Conservation (phyloP, 2,113 vertebrate species). For the Grammomys dolichurus region DNA sequence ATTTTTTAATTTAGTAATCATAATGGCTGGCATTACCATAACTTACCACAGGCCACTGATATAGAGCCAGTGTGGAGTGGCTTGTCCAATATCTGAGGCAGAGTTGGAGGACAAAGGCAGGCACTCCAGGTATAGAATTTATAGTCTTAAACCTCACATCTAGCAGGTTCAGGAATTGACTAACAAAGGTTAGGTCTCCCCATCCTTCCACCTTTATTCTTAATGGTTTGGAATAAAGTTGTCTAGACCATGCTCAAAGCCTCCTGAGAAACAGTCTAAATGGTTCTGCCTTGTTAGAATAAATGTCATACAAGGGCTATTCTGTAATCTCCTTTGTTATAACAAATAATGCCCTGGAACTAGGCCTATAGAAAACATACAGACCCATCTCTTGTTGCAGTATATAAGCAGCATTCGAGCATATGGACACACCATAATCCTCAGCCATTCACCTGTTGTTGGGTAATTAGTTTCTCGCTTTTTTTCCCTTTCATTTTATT, state of each 20-base stretch:
- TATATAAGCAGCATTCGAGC: neutral
- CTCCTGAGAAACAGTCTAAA: constrained; percentile 12
- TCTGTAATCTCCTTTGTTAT: constrained; percentile 24
- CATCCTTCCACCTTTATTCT: neutral
- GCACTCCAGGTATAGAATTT: neutral
- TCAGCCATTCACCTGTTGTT: neutral
- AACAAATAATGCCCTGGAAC: constrained; percentile 3
- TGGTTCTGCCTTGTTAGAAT: neutral
- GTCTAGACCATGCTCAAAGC: neutral
- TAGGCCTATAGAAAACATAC: neutral
- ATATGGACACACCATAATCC: neutral
- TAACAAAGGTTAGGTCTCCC: neutral
- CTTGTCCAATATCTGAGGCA: neutral
- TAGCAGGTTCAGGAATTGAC: neutral
- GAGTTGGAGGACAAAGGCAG: neutral
- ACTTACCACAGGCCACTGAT: neutral
- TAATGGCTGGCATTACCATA: neutral
- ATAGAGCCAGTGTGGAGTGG: neutral
- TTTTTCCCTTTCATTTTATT: neutral
- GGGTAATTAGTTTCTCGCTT: neutral
- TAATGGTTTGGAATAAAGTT: neutral
- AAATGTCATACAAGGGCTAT: neutral
- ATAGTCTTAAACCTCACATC: neutral
- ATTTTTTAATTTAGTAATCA: neutral
- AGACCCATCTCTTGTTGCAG: neutral